Conservation (phyloP, 2,113 vertebrate species). For the Platanista minor region DNA sequence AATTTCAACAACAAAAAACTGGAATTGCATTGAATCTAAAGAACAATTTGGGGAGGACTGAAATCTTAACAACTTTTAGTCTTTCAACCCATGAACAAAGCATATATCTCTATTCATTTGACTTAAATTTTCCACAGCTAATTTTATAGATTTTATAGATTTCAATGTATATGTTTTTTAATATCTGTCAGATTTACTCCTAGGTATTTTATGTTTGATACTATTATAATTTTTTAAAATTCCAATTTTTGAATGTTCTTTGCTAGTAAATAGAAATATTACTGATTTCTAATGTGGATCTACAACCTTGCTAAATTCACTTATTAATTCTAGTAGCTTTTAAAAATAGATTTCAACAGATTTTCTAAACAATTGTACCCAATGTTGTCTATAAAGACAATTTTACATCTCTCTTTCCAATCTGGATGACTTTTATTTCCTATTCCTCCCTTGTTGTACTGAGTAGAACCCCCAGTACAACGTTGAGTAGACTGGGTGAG, state of each 20-base stretch:
- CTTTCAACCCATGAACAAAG: background rate
- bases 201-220: background rate
- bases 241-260: background rate
- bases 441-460: background rate
- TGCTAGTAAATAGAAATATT: background rate
- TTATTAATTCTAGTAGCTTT: background rate
- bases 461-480: background rate
- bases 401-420: background rate
- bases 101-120: background rate
- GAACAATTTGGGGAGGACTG: background rate
- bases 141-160: background rate
- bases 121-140: background rate
- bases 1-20: background rate
- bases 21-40: background rate
- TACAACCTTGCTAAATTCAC: background rate
- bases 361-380: background rate
- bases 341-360: background rate
- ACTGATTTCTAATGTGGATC: background rate
- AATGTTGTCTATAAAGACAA: background rate
- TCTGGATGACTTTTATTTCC: background rate
- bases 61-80: background rate
- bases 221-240: background rate
- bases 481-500: background rate
- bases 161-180: background rate
- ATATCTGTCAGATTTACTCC: background rate